Evolutionary conservation across 2,797 vertebrate genomes (phyloP), one percentile per base, ranked within the genome.

Genomic region (Botia almorhae): DNA sequence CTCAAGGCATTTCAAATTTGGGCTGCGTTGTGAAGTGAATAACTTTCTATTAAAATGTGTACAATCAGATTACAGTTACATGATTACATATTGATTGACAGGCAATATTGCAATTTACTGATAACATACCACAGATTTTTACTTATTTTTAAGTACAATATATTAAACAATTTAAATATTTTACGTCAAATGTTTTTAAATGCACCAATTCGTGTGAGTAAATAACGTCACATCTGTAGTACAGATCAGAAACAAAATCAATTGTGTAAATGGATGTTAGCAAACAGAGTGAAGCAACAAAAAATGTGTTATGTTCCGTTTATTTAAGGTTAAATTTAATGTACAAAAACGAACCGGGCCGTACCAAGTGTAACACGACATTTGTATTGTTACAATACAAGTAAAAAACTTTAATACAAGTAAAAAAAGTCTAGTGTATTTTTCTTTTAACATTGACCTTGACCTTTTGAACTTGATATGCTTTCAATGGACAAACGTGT

Each of bases 381-480:
- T 73, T 16, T 16, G 81, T 86, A 81, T 81, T 86, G 83, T n/a
- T 84, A 60, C 78, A 86, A 86, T 83, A 86, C 74, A 86, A 4
- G 36, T 13, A n/a, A 46, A 58, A 61, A 79, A 74, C 33, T 7
- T 10, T 46, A 58, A 67, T 46, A 16, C 26, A 29, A 46, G 23
- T 26, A 26, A 26, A 26, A 26, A 26, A 26, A 58, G 39, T 14
- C 86, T 79, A 82, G 70, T 61, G 36, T 79, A 67, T 7, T 13
- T 78, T 29, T 58, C 51, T 14, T 69, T 53, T 29, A 17, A 23
- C 50, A 53, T 53, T 39, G 16, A 21, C 26, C n/a, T 46, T 36
- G 53, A 70, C 6, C 23, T 60, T 65, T 65, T 11, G 14, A 46
- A 21, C 23, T 5, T 46, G 10, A 7, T n/a, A 14, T 48, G 12